A percentile compares a stretch with the other conserved stretches of the same genome.
Evolutionary conservation across 2,888 invertebrate genomes (phyloP).

Genomic region (Hololepta plana): DNA sequence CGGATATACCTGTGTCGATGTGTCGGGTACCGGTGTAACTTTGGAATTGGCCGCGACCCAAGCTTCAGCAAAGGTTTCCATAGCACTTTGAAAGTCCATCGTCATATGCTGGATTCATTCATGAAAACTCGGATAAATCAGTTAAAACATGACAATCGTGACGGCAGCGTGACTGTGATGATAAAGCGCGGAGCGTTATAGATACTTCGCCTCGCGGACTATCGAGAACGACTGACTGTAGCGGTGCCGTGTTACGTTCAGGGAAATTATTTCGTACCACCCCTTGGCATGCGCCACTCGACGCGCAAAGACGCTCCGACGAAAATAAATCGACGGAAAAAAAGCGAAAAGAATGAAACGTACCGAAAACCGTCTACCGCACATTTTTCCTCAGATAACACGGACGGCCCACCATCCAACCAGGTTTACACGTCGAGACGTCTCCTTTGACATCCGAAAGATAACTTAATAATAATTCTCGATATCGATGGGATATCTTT

Average conservation of each 20-base stretch:
- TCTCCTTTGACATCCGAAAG: constrained; percentile 1
- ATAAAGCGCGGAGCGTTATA: constrained; percentile 13
- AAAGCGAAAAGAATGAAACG: no score
- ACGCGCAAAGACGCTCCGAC: constrained; percentile 20
- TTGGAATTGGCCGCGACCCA: constrained; percentile 88
- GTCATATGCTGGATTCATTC: constrained; percentile 14
- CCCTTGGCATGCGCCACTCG: constrained; percentile 21
- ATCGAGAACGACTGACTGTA: constrained; percentile 18
- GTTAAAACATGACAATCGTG: constrained; percentile 13
- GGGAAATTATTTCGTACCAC: constrained; percentile 20
- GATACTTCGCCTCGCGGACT: constrained; percentile 14
- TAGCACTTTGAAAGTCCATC: constrained; percentile 97
- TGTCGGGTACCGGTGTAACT: constrained; percentile 34
- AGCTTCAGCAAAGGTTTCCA: constrained; percentile 96
- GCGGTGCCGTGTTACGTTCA: no score
- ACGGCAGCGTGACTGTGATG: constrained; percentile 21
- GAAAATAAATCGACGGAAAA: no score
- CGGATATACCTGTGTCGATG: constrained; percentile 47
- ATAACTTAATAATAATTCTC: no score
- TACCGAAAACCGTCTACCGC: no score
- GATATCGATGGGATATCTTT: no score
- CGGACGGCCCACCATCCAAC: constrained; percentile 25
- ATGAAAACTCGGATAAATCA: constrained; percentile 7
- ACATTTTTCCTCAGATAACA: constrained; percentile 20
- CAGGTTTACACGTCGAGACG: constrained; percentile 16